phyloP scores from a whole-genome alignment of 2,797 vertebrate genomes.

The Danionella dracula region DNA sequence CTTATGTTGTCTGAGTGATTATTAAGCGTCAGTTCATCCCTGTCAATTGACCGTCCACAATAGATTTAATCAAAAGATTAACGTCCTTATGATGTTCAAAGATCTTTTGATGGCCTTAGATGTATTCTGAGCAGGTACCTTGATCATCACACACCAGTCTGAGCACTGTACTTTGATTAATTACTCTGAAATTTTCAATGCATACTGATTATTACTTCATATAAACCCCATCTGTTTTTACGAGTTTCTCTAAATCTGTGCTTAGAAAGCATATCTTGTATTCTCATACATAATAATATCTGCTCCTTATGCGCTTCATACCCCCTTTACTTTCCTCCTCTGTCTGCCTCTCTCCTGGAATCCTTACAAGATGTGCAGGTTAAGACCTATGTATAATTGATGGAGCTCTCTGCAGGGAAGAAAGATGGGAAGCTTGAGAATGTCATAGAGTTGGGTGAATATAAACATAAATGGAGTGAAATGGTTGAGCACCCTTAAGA shows the following conservation, averaged over 20 bases:
- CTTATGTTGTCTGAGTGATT: background rate
- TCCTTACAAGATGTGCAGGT: constrained; percentile 18
- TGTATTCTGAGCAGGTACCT: constrained; percentile 16
- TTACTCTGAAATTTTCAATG: constrained; percentile 17
- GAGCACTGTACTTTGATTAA: constrained; percentile 29
- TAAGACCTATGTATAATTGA: constrained; percentile 36
- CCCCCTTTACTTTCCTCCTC: background rate
- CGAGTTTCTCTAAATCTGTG: constrained; percentile 10
- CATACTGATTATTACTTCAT: constrained; percentile 12
- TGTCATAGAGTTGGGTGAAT: constrained; percentile 8
- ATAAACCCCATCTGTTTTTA: constrained; percentile 12
- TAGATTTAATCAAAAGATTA: constrained; percentile 17
- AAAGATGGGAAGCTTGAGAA: constrained; percentile 14
- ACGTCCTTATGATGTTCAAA: constrained; percentile 38
- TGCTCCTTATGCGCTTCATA: no score
- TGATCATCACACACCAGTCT: constrained; percentile 9
- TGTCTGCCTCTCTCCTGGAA: background rate
- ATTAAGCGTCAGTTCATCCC: background rate
- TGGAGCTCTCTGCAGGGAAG: constrained; percentile 27
- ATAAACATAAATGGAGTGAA: background rate
- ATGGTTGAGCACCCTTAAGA: background rate
- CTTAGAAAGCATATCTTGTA: background rate
- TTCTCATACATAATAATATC: no score
- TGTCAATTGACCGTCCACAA: constrained; percentile 14
- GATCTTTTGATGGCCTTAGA: constrained; percentile 31